These are phyloP conservation scores for Calameuta pallipes DNA, from an alignment of 2,888 invertebrate species.

Conservation along the genomic window DNA sequence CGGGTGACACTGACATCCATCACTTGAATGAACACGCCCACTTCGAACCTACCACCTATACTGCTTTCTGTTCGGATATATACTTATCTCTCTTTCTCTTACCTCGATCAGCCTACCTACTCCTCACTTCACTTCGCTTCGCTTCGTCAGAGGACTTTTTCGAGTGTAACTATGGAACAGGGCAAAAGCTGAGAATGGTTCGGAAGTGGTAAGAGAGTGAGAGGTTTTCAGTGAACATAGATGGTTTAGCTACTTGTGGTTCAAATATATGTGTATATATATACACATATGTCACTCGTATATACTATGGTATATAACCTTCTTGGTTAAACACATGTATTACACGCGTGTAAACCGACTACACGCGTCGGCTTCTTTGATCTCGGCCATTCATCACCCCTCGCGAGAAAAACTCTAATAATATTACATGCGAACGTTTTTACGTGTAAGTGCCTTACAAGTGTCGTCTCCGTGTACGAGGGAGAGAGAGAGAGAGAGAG, in stretches of 20 bases:
- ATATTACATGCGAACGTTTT: conserved; percentile 44
- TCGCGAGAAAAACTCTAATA: conserved; percentile 62
- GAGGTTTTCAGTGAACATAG: neutral
- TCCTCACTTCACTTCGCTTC: neutral
- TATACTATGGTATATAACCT: conserved; percentile 14
- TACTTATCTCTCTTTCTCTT: conserved; percentile 5
- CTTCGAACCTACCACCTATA: conserved; percentile 21
- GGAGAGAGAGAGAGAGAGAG: too few relatives aligned
- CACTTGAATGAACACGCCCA: conserved; percentile 50
- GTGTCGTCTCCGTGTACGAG: too few relatives aligned
- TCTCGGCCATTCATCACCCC: conserved; percentile 63
- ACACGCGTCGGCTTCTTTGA: conserved; percentile 60
- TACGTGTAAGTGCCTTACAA: neutral
- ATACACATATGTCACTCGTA: conserved; percentile 10
- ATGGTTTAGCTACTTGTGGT: neutral
- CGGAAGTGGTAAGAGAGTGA: neutral
- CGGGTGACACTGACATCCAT: conserved; percentile 63
- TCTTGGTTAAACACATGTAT: conserved; percentile 58
- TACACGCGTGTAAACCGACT: conserved; percentile 65
- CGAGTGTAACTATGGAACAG: neutral
- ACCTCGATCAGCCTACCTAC: neutral
- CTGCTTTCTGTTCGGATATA: neutral
- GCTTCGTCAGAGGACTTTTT: neutral
- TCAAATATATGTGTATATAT: conserved; percentile 5
- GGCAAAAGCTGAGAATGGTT: neutral